phyloP scores from a whole-genome alignment of 1,140 invertebrate genomes.

The Aphelenchoides avenae region DNA sequence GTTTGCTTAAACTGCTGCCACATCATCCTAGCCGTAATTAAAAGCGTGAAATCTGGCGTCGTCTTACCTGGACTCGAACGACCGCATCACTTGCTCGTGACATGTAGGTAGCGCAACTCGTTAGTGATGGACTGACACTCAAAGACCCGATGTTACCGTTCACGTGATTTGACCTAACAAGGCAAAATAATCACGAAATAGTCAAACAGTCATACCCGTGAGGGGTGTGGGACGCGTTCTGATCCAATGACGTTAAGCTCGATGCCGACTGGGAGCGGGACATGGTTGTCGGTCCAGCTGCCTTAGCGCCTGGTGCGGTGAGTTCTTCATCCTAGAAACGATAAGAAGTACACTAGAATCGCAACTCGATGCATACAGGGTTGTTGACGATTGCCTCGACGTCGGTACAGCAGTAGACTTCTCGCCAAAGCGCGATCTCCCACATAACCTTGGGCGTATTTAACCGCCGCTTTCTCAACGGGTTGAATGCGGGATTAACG shows the following conservation, averaged over 20 bases:
- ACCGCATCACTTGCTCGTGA: too few relatives aligned
- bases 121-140: neutral
- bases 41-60: too few relatives aligned
- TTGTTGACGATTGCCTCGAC: constrained; percentile 34
- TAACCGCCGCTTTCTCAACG: constrained; percentile 19
- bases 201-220: constrained; percentile 11
- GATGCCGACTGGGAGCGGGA: constrained; percentile 36
- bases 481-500: constrained; percentile 24
- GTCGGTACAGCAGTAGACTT: constrained; percentile 37
- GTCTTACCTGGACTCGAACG: too few relatives aligned
- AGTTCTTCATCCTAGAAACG: constrained; percentile 7
- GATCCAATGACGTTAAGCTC: constrained; percentile 39
- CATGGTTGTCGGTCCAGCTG: constrained; percentile 21
- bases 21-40: too few relatives aligned
- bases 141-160: constrained; percentile 8
- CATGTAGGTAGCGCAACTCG: neutral
- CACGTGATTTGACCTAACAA: constrained; percentile 1
- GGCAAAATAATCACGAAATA: constrained; percentile 5
- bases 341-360: constrained; percentile 1
- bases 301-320: neutral
- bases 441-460: constrained; percentile 21
- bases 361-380: constrained; percentile 18
- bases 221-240: constrained; percentile 1
- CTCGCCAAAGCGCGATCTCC: constrained; percentile 40
- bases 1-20: too few relatives aligned